Conservation (phyloP, 2,888 invertebrate genomes). For the Zaprionus bogoriensis region DNA sequence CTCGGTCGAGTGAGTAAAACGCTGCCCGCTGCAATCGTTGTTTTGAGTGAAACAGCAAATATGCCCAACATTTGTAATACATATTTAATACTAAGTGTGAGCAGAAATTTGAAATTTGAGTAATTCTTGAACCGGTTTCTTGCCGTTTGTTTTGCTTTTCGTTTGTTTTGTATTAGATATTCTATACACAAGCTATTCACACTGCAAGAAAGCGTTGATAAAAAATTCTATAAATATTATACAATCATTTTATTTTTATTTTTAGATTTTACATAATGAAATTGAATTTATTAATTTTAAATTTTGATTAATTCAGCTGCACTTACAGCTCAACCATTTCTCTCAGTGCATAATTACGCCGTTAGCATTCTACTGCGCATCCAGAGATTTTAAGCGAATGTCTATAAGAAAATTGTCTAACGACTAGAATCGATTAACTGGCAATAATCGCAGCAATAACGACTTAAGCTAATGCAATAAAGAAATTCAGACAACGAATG, state of each 20-base stretch:
- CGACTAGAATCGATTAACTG: not conserved
- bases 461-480: not conserved
- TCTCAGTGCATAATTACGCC: not conserved
- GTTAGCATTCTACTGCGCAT: not conserved
- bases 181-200: conserved; percentile 8
- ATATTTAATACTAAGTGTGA: not conserved
- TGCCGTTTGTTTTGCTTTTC: conserved; percentile 17
- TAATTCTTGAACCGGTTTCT: conserved; percentile 30
- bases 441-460: not conserved
- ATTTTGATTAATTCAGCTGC: not conserved
- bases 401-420: not conserved
- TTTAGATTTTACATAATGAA: not conserved
- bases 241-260: not conserved
- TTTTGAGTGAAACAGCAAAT: conserved; percentile 39
- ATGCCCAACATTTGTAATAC: not conserved
- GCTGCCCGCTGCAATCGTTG: conserved; percentile 18
- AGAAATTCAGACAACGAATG: not conserved
- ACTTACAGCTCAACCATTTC: not conserved
- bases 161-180: conserved; percentile 7
- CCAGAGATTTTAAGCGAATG: no score
- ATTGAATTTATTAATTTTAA: not conserved
- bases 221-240: not conserved
- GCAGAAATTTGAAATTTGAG: conserved; percentile 13
- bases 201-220: conserved; percentile 12
- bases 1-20: conserved; percentile 18